These are phyloP conservation scores for Hemicentrotus pulcherrimus DNA, from an alignment of 35 echinoderm and acorn worm species.

Conservation along the genomic window DNA sequence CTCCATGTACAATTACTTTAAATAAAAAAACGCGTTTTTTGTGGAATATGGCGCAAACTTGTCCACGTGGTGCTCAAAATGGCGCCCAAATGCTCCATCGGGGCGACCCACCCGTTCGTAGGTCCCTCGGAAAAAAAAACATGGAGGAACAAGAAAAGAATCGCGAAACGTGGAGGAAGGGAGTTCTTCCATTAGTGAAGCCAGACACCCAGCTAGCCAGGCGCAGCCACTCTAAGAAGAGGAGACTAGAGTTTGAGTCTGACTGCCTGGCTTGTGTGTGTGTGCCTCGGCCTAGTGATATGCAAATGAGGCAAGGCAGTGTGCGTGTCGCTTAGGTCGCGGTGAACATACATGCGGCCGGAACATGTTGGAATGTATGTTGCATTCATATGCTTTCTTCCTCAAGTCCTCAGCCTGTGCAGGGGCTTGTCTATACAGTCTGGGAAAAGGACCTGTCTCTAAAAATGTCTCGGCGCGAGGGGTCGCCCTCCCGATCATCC, in stretches of 20 bases:
- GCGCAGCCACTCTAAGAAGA: background rate
- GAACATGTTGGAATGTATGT: constrained; percentile 2
- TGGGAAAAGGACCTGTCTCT: background rate
- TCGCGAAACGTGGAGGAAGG: background rate
- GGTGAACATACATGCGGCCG: constrained; percentile 7
- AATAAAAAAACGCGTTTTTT: too few relatives aligned
- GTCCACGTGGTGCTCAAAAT: background rate
- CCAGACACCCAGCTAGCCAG: background rate
- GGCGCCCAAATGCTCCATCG: background rate
- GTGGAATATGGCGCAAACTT: background rate
- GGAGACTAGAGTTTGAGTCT: background rate
- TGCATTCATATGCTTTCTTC: background rate
- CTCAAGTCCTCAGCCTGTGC: background rate
- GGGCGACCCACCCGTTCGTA: background rate
- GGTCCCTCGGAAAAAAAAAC: background rate
- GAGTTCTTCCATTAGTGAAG: background rate
- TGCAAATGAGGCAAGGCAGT: background rate
- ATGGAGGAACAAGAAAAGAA: background rate
- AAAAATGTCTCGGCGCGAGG: background rate
- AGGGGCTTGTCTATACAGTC: background rate
- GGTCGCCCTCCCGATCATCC: background rate
- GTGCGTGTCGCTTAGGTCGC: background rate
- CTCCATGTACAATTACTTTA: too few relatives aligned
- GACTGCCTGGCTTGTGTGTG: background rate
- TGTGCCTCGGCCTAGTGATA: background rate